Evolutionary conservation across 37 sponge, comb jelly and placozoan genomes (phyloP).

Genomic region (Amphimedon queenslandica): DNA sequence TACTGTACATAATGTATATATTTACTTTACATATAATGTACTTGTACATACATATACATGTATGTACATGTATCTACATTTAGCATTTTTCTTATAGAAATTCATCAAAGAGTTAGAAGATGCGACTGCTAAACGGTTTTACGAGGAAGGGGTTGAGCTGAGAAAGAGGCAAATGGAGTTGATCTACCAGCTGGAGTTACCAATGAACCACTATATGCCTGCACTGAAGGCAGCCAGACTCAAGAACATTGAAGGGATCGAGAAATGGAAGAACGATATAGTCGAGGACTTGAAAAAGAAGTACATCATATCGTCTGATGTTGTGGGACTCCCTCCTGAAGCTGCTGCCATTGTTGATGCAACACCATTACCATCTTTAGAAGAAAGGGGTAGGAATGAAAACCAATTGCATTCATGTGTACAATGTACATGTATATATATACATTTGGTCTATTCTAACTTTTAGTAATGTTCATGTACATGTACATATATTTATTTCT

Average conservation of each 20-base stretch:
- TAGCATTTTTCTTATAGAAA: not conserved
- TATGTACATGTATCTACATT: not conserved
- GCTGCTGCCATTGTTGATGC: not conserved
- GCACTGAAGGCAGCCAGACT: conserved; percentile 24
- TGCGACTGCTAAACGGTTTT: not conserved
- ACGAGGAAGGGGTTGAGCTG: conserved; percentile 20
- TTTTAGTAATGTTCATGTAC: too few relatives aligned
- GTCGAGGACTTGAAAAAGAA: not conserved
- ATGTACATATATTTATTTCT: too few relatives aligned
- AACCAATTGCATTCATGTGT: not conserved
- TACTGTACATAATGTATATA: too few relatives aligned
- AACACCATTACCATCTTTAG: not conserved
- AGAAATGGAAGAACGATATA: not conserved
- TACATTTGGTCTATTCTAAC: not conserved
- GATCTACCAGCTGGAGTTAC: conserved; percentile 21
- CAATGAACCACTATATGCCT: not conserved
- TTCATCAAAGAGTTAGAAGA: conserved; percentile 12
- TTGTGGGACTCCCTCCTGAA: not conserved
- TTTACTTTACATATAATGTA: not conserved
- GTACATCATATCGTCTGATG: not conserved
- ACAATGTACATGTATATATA: conserved; percentile 6
- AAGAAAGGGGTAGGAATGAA: not conserved
- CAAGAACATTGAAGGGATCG: conserved; percentile 4
- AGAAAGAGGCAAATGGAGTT: conserved; percentile 51
- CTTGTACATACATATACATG: not conserved